Conservation (phyloP, 37 sponge, comb jelly and placozoan genomes). For the Ephydatia muelleri region DNA sequence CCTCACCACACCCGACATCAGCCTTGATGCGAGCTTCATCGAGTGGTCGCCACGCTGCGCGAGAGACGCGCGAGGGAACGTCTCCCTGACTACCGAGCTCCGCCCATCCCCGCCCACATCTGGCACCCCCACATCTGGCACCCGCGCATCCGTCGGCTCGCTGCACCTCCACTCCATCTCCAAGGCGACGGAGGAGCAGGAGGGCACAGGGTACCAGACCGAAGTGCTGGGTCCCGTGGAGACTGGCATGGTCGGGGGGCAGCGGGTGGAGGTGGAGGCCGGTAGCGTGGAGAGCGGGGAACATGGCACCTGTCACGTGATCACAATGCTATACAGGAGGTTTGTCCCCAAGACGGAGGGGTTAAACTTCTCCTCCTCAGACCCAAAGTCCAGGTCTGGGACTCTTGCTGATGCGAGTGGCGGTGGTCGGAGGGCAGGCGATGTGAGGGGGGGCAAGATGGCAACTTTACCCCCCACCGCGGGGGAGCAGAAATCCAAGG, state of each 20-base stretch:
- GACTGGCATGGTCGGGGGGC: slow-evolving; percentile 56
- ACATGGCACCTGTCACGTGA: slow-evolving; percentile 8
- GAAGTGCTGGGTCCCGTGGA: slow-evolving; percentile 66
- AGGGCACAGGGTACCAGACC: neutral
- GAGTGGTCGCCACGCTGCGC: neutral
- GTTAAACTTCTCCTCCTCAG: slow-evolving; percentile 4
- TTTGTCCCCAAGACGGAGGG: neutral
- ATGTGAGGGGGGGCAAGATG: neutral
- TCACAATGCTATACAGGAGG: slow-evolving; percentile 65
- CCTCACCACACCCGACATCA: neutral
- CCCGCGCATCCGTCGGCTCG: slow-evolving; percentile 31
- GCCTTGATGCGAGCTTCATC: neutral
- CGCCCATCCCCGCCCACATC: neutral
- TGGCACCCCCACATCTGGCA: neutral
- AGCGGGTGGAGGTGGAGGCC: slow-evolving; percentile 23
- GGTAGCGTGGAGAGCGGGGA: neutral
- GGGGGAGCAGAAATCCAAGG: no score
- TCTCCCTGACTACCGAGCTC: neutral
- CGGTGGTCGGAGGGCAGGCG: neutral
- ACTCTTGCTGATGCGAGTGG: neutral
- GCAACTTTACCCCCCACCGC: no score
- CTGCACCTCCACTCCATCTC: slow-evolving; percentile 24
- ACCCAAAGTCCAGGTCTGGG: neutral
- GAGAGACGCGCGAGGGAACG: neutral
- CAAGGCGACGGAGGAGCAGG: neutral